Evolutionary conservation across 2,797 vertebrate genomes (phyloP).

Genomic region (Notolepis coatsorum): DNA sequence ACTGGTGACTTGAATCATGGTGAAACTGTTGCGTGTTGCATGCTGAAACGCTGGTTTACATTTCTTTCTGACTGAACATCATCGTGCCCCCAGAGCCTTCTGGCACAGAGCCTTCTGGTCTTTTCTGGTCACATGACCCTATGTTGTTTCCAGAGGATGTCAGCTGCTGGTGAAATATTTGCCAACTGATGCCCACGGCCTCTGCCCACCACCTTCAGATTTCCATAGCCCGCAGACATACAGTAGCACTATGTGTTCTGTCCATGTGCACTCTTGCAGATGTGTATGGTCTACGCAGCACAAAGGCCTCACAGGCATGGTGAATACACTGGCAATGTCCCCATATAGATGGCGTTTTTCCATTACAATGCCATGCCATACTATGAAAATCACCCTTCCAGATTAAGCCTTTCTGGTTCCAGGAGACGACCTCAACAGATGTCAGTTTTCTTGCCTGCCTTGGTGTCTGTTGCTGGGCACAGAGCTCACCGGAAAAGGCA

Average conservation of each 20-base stretch:
- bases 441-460: not conserved
- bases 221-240: conserved; percentile 24
- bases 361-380: not conserved
- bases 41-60: not conserved
- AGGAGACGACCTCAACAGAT: not conserved
- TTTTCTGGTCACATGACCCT: conserved; percentile 31
- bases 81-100: not conserved
- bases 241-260: conserved; percentile 9
- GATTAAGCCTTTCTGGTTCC: not conserved
- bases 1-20: too few relatives aligned
- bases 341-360: conserved; percentile 7
- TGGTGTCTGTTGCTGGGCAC: not conserved
- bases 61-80: conserved; percentile 5
- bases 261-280: conserved; percentile 29
- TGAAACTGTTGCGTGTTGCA: not conserved
- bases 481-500: not conserved
- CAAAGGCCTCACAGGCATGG: conserved; percentile 17
- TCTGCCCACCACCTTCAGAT: conserved; percentile 24
- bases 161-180: conserved; percentile 25
- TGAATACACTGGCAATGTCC: not conserved
- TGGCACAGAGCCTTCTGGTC: not conserved
- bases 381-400: conserved; percentile 14
- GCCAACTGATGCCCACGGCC: conserved; percentile 11
- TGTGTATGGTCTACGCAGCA: conserved; percentile 9
- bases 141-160: conserved; percentile 19